Evolutionary conservation across 2,888 invertebrate species (phyloP), one percentile per base, ranked within the genome.

Genomic region (Bimastos eiseni): DNA sequence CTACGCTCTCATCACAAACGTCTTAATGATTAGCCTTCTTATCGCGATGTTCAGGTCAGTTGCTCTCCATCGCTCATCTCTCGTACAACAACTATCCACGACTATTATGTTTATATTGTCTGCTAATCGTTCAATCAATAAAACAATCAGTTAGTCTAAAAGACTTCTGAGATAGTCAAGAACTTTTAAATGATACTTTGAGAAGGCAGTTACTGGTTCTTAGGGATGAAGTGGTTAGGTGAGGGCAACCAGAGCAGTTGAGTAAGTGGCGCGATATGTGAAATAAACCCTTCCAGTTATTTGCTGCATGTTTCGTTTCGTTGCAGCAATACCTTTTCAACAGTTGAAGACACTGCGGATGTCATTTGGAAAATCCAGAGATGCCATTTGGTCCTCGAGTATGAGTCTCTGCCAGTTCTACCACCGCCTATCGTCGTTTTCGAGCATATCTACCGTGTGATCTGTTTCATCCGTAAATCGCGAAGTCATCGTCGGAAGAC

Each of bases 41-140:
- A 95, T 95, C 92, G 95, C 95, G 90, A 95, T 95, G 95, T 95
- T 95, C 94, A 95, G 95, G 95, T 95, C 38, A 90, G 91, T 49
- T 37, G 21, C 49, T 49, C 5, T n/a, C n/a, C n/a, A n/a, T n/a
- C n/a, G n/a, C n/a, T 70, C 8, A 19, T 83, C 84, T n/a, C 30
- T 24, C 21, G 49, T 17, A 13, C 15, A 41, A 41, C 1, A 41
- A 41, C 41, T 41, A 41, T 1, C 41, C 13, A 24, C 6, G 3
- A 44, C 15, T 15, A 2, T 24, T 17, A 24, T 49, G 24, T 49
- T n/a, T n/a, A n/a, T n/a, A n/a, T n/a, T n/a, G n/a, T n/a, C n/a
- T n/a, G n/a, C n/a, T n/a, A n/a, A n/a, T n/a, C n/a, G n/a, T n/a
- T n/a, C n/a, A n/a, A n/a, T n/a, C n/a, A n/a, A n/a, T n/a, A n/a